Base-by-base conservation (phyloP, 2,797 vertebrate genomes). In the Zenarchopterus dispar region DNA sequence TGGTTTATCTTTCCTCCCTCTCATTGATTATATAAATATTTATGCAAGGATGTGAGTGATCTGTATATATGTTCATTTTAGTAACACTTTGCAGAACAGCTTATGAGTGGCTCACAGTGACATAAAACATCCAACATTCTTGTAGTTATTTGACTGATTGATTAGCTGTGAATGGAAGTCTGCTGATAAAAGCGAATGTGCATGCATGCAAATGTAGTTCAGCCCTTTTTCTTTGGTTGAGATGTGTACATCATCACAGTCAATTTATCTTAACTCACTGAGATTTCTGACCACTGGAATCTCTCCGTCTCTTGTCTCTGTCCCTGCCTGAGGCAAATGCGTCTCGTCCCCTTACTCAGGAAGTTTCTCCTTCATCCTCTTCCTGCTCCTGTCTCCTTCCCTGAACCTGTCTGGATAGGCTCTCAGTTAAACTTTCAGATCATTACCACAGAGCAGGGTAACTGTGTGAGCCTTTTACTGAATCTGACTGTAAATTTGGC, bases 221-320 rank as follows among this genome's bases (percentile, higher is more conserved):
- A 77, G 8, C 4, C 28, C 28, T 47, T 55, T 55, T 61, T 63
- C 83, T 72, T 67, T 57, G 47, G 62, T 52, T 60, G 33, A 72
- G 73, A 43, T 68, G 65, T 51, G 57, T 84, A 78, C 24, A 76
- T 74, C 73, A 80, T 73, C 67, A 42, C 82, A 78, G 74, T 57
- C 76, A 73, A 81, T 89, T 78, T 73, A 85, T 91, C 90, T 90
- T 80, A 81, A 89, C 80, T 86, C 53, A 3, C 59, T 22, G 56
- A 74, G 26, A 9, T 28, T 87, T 88, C 88, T 85, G 73, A 54
- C 53, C 9, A n/a, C 65, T 48, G 70, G 84, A 90, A 81, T 80
- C 86, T 77, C 60, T 58, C 73, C 48, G 86, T 90, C 89, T 89
- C 77, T 62, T 65, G 73, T 85, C 70, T 86, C 67, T 33, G 55